Conservation (phyloP, 2,888 invertebrate species). For the Thymelicus lineola region DNA sequence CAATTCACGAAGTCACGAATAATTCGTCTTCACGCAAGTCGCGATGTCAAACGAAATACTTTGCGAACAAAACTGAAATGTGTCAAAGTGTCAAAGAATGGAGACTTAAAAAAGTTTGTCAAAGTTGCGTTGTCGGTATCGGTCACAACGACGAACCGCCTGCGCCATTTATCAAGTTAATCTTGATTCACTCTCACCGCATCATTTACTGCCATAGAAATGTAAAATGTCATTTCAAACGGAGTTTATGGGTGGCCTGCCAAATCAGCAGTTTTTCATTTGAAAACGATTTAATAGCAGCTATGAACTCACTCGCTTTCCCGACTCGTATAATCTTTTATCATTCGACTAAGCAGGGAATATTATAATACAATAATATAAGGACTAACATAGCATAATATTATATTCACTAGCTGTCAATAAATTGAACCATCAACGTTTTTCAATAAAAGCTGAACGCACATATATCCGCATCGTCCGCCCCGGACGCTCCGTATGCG, state of each 20-base stretch:
- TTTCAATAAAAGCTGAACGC: too few relatives aligned
- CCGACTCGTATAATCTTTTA: background rate
- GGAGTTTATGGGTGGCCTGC: conserved; percentile 25
- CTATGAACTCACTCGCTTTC: background rate
- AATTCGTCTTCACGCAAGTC: background rate
- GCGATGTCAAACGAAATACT: background rate
- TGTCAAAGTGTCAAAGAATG: conserved; percentile 7
- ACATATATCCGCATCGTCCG: too few relatives aligned
- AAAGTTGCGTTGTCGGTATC: conserved; percentile 1
- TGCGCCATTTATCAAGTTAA: conserved; percentile 33
- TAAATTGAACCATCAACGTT: too few relatives aligned
- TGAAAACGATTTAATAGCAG: background rate
- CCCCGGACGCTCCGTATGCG: too few relatives aligned
- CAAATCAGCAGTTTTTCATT: conserved; percentile 18
- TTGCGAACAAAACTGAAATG: background rate
- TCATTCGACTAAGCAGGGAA: background rate
- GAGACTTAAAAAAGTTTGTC: background rate
- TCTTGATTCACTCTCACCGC: conserved; percentile 34
- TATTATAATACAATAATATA: too few relatives aligned
- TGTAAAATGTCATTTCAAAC: conserved; percentile 34
- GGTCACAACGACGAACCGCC: conserved; percentile 23
- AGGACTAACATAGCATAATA: too few relatives aligned
- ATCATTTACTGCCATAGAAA: conserved; percentile 34
- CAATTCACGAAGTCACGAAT: background rate
- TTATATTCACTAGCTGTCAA: too few relatives aligned